Percentiles rank a stretch among this genome's conserved stretches.
phyloP scores from a whole-genome alignment of 2,113 vertebrate genomes.

The Spilogale gracilis region DNA sequence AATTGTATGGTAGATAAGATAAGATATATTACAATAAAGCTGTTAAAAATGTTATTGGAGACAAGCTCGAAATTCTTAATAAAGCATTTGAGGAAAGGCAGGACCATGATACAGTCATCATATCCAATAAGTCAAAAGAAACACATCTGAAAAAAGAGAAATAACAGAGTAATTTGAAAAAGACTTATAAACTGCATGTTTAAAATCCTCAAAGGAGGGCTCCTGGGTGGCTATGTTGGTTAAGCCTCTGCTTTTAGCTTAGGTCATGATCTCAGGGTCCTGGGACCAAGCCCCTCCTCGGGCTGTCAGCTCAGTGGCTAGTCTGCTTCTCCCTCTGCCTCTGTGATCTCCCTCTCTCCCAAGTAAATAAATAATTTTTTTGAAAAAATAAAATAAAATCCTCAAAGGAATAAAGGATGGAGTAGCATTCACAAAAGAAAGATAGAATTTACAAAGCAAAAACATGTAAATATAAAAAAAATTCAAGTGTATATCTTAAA shows the following conservation, averaged over 20 bases:
- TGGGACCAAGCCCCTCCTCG: too few relatives aligned
- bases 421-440: background rate
- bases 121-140: background rate
- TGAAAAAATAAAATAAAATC: background rate
- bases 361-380: too few relatives aligned
- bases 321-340: too few relatives aligned
- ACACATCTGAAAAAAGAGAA: background rate
- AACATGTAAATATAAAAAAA: background rate
- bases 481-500: background rate
- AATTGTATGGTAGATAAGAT: background rate
- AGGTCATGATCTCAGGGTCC: too few relatives aligned
- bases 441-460: background rate
- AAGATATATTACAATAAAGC: background rate
- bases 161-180: background rate
- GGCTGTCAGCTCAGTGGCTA: too few relatives aligned
- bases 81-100: background rate
- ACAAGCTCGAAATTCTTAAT: background rate
- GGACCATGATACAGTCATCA: background rate
- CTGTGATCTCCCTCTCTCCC: too few relatives aligned
- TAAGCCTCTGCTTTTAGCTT: too few relatives aligned
- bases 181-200: background rate
- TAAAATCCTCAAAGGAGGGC: background rate
- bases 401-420: background rate
- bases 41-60: background rate
- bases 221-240: too few relatives aligned